Evolutionary conservation across 2,888 invertebrate genomes (phyloP), one percentile per base, ranked within the genome.

Genomic region (Caenorhabditis angaria): DNA sequence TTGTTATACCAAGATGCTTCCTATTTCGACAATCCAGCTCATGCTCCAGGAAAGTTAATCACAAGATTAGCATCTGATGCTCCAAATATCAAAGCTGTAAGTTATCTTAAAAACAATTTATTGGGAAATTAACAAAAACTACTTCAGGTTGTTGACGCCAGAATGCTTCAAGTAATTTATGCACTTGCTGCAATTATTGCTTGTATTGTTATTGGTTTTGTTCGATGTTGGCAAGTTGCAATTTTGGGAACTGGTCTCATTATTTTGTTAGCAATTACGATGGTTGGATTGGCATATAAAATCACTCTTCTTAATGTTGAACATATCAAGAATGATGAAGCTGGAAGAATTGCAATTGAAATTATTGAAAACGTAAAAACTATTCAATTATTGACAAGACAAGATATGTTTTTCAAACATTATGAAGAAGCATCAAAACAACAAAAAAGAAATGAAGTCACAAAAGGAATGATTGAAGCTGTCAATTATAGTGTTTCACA

Each of bases 271-370:
- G 87, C 87, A 25, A 87, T 88, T 27, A 55, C 88, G 2, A 87
- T 89, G 82, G 87, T 88, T 63, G 81, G 88, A 53, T 72, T 89
- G 32, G 88, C 89, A 41, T 89, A 89, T 54, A 88, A 88, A 50
- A 89, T 90, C 75, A 88, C 88, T 48, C 85, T 73, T 41, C 59
- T 66, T 47, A 83, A 82, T 61, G 65, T 81, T 51, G 53, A 70
- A 47, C 68, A 79, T 53, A 76, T 80, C 50, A 76, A 77, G 24
- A 88, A 90, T 87, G 90, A 90, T 73, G 88, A 88, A 63, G 90
- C 90, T 62, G 90, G 90, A 70, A 88, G 89, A 87, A 80, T 88
- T 41, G 88, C 88, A 18, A 86, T 88, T 50, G 90, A 89, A 75
- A 88, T 87, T 24, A 87, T 89, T 54, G 89, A 88, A 74, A 89